Conservation (phyloP, 2,888 invertebrate species). For the Apeira syringaria region DNA sequence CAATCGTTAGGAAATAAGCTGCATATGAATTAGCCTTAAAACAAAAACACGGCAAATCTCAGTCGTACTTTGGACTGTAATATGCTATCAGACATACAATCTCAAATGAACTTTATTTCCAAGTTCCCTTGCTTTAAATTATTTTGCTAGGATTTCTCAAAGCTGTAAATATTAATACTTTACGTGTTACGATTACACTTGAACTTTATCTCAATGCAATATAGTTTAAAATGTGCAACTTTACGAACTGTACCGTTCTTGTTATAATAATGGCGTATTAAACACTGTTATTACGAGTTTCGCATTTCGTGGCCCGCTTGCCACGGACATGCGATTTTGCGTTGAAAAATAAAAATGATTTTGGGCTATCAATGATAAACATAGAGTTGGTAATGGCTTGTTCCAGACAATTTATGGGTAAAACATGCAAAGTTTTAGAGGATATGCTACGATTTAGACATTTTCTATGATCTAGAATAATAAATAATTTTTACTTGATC, state of each 20-base stretch:
- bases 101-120: neutral
- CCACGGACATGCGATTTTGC: conserved; percentile 59
- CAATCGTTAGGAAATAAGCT: no score
- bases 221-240: conserved; percentile 1
- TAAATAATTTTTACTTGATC: no score
- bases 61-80: no score
- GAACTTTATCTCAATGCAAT: neutral
- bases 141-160: no score
- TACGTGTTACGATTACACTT: neutral
- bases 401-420: conserved; percentile 27
- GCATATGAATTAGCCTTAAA: no score
- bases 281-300: conserved; percentile 60
- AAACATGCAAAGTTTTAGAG: conserved; percentile 21
- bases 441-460: conserved; percentile 10
- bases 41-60: no score
- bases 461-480: conserved; percentile 1
- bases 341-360: conserved; percentile 34
- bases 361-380: conserved; percentile 30
- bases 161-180: neutral
- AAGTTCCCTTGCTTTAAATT: neutral
- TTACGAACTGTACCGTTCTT: conserved; percentile 25
- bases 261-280: conserved; percentile 58
- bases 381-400: conserved; percentile 27
- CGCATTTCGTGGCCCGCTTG: conserved; percentile 51
- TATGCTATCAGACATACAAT: no score